phyloP scores from a whole-genome alignment of 2,113 vertebrate species.

The Myrmophylax atrothorax region DNA sequence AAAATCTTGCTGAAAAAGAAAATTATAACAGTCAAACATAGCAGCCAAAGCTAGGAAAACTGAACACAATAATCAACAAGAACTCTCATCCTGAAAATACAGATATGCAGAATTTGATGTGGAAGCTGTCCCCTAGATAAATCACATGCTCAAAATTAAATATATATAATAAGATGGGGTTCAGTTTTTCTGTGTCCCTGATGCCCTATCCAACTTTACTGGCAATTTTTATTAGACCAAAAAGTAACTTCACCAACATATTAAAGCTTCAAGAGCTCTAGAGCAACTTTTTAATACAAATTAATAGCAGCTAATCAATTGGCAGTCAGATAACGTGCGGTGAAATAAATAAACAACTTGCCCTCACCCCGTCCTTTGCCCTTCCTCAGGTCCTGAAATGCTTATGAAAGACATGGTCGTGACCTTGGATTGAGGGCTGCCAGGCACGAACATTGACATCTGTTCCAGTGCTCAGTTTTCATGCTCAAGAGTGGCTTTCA shows the following conservation, averaged over 20 bases:
- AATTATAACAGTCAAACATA: neutral
- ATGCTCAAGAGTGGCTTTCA: neutral
- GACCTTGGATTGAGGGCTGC: neutral
- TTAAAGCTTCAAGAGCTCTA: neutral
- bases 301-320: neutral
- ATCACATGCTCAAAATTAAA: neutral
- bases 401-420: accelerated
- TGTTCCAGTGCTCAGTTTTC: neutral
- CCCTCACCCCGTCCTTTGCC: neutral
- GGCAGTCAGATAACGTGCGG: neutral
- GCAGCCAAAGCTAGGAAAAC: neutral
- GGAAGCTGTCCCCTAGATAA: neutral
- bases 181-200: neutral
- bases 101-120: neutral
- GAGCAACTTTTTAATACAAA: neutral
- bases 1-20: neutral
- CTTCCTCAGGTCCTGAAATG: accelerated
- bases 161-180: neutral
- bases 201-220: neutral
- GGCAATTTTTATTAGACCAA: neutral
- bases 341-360: neutral
- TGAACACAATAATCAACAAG: neutral
- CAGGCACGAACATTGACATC: neutral
- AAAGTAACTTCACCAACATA: neutral
- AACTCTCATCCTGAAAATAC: neutral